Percentiles rank a stretch among this genome's conserved stretches.
These are phyloP conservation scores for Nematolebias whitei DNA, from an alignment of 2,113 vertebrate species.

Conservation along the genomic window DNA sequence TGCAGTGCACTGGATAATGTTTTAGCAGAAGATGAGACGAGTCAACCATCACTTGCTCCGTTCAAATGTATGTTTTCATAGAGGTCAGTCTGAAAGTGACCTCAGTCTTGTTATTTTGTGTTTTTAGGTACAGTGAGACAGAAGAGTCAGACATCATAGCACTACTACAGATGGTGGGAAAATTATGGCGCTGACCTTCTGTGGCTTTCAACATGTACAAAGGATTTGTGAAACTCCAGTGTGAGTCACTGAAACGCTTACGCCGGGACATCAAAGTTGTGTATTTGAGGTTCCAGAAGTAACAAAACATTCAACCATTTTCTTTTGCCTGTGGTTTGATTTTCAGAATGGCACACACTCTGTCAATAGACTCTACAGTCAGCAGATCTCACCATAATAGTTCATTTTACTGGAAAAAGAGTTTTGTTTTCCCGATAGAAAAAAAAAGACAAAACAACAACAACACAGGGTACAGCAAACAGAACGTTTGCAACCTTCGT, in stretches of 20 bases:
- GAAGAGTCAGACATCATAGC: neutral
- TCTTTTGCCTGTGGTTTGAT: neutral
- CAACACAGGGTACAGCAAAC: too few relatives aligned
- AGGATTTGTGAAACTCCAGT: slow-evolving; percentile 1
- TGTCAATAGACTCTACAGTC: neutral
- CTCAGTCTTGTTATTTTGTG: slow-evolving; percentile 6
- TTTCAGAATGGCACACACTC: neutral
- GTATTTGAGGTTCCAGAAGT: neutral
- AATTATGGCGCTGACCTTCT: neutral
- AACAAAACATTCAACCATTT: neutral
- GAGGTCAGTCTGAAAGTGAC: slow-evolving; percentile 1
- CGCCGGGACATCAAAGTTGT: neutral
- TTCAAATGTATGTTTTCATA: slow-evolving; percentile 5
- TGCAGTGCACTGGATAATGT: slow-evolving; percentile 3
- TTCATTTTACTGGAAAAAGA: neutral
- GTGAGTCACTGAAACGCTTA: slow-evolving; percentile 10
- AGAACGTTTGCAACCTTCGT: too few relatives aligned
- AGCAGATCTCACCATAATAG: slow-evolving; percentile 2
- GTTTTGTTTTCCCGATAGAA: neutral
- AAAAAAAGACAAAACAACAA: too few relatives aligned
- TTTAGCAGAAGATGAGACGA: neutral
- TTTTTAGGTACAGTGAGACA: neutral
- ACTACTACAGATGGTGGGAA: neutral
- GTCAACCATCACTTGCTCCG: neutral
- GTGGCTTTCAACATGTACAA: neutral